Evolutionary conservation across 2,797 vertebrate species (phyloP).

Genomic region (Nannoperca obscura): DNA sequence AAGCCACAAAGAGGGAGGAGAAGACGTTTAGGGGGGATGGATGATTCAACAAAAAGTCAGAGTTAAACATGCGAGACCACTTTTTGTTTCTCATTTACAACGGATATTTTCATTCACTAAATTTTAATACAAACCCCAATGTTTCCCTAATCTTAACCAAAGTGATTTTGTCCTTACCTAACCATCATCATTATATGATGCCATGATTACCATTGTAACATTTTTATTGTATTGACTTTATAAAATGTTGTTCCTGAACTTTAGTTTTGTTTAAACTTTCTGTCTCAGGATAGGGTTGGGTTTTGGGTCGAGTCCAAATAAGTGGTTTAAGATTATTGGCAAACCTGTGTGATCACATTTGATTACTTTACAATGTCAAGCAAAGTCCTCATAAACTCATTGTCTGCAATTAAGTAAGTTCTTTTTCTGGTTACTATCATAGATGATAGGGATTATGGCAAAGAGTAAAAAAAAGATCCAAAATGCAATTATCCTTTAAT

Average conservation of each 20-base stretch:
- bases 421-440: neutral
- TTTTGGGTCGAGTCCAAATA: neutral
- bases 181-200: too few relatives aligned
- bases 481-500: conserved; percentile 30
- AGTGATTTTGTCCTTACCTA: too few relatives aligned
- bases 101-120: neutral
- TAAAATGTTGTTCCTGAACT: neutral
- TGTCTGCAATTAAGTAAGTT: neutral
- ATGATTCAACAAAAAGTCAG: neutral
- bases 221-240: too few relatives aligned
- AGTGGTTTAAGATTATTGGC: neutral
- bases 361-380: neutral
- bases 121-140: neutral
- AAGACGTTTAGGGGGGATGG: neutral
- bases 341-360: neutral
- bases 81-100: neutral
- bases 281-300: neutral
- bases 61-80: neutral
- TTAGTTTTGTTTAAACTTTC: neutral
- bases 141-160: neutral
- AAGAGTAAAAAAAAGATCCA: conserved; percentile 15
- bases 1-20: neutral
- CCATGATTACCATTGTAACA: neutral
- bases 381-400: neutral
- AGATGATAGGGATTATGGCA: neutral